phyloP scores from a whole-genome alignment of 2,797 vertebrate genomes.

The Alexandromys oeconomus region DNA sequence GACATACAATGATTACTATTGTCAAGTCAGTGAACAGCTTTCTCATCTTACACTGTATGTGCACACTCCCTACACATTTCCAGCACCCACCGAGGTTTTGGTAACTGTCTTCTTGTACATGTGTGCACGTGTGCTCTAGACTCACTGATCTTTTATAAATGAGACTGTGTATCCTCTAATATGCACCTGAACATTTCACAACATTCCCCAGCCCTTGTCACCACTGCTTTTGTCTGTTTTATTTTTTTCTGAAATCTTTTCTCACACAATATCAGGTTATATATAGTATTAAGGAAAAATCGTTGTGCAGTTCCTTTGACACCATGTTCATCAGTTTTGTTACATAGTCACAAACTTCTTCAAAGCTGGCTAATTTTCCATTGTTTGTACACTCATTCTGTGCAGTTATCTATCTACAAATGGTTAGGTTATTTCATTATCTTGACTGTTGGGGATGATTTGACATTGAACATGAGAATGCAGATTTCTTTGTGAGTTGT shows the following conservation, averaged over 20 bases:
- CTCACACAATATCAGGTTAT: background rate
- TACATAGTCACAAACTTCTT: background rate
- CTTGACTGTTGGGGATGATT: background rate
- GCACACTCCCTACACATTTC: background rate
- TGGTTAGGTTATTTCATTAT: background rate
- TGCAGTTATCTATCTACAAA: background rate
- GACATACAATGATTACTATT: background rate
- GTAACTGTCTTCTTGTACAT: background rate
- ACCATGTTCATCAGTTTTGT: background rate
- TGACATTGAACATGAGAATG: background rate
- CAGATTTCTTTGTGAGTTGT: background rate
- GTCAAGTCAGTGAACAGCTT: background rate
- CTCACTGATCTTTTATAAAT: background rate
- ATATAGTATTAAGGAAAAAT: background rate
- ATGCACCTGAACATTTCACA: no score
- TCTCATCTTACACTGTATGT: background rate
- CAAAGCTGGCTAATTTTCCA: background rate
- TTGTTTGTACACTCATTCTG: background rate
- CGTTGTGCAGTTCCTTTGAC: background rate
- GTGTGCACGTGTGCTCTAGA: background rate
- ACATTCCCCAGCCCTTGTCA: background rate
- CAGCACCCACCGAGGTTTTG: background rate
- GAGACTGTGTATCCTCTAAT: no score
- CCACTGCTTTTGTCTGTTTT: no score
- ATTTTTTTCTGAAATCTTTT: background rate